These are phyloP conservation scores for Diabrotica balteata DNA, from an alignment of 2,888 invertebrate species.

Conservation along the genomic window DNA sequence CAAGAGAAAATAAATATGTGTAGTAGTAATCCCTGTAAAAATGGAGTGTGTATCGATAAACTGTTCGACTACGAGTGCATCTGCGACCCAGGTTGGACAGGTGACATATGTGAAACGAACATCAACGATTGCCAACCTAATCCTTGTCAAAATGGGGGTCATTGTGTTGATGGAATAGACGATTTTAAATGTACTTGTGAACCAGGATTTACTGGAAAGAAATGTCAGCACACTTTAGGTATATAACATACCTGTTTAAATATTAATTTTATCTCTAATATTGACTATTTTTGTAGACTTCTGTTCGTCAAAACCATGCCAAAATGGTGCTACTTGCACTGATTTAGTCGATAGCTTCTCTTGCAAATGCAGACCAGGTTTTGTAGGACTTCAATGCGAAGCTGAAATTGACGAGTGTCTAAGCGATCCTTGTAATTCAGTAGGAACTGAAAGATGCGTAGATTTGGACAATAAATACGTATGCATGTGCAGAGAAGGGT, in stretches of 20 bases:
- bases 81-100: slow-evolving; percentile 93
- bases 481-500: slow-evolving; percentile 91
- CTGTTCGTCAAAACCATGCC: slow-evolving; percentile 88
- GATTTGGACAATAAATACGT: slow-evolving; percentile 87
- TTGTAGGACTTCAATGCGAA: slow-evolving; percentile 90
- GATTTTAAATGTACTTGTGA: slow-evolving; percentile 89
- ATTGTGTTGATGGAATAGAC: slow-evolving; percentile 86
- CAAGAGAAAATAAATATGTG: slow-evolving; percentile 95
- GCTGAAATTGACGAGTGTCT: slow-evolving; percentile 92
- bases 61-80: slow-evolving; percentile 86
- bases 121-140: slow-evolving; percentile 88
- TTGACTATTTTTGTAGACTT: slow-evolving; percentile 67
- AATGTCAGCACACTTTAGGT: slow-evolving; percentile 76
- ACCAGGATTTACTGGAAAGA: slow-evolving; percentile 91
- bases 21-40: slow-evolving; percentile 86
- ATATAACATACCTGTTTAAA: neutral
- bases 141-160: slow-evolving; percentile 92
- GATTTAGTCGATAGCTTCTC: slow-evolving; percentile 89
- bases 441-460: slow-evolving; percentile 88
- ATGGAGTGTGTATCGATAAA: slow-evolving; percentile 92
- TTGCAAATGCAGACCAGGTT: slow-evolving; percentile 94
- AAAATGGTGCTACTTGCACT: slow-evolving; percentile 87
- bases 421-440: slow-evolving; percentile 87
- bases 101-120: slow-evolving; percentile 84
- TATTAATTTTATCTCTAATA: neutral